Conservation (phyloP, 2,888 invertebrate species). For the Ophion costatus region DNA sequence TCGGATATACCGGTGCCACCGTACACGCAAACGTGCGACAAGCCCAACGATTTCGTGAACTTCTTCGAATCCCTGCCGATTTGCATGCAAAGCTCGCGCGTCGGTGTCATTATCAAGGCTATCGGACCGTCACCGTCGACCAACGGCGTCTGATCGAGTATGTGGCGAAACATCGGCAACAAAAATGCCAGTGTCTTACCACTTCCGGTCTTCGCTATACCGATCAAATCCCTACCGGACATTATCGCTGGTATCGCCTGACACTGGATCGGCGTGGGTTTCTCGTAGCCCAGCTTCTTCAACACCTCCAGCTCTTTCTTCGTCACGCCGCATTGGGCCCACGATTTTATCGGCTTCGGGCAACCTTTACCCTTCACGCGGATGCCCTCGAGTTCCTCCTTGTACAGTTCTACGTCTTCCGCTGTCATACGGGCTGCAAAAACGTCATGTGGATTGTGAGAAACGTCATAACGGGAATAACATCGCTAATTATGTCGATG, state of each 20-base stretch:
- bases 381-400: constrained; percentile 96
- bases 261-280: constrained; percentile 99
- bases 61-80: constrained; percentile 98
- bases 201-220: constrained; percentile 99
- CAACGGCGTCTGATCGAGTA: constrained; percentile 96
- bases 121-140: constrained; percentile 99
- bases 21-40: constrained; percentile 98
- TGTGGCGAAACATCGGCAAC: constrained; percentile 98
- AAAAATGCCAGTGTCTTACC: constrained; percentile 99
- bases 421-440: constrained; percentile 90
- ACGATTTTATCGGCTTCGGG: constrained; percentile 97
- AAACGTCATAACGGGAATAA: background rate
- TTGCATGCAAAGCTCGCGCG: constrained; percentile 99
- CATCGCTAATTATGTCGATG: background rate
- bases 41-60: constrained; percentile 94
- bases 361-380: constrained; percentile 98
- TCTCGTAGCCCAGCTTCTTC: constrained; percentile 95
- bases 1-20: constrained; percentile 99
- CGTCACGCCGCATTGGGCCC: constrained; percentile 99
- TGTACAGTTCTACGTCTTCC: constrained; percentile 93
- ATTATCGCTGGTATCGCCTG: constrained; percentile 99
- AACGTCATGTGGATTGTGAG: background rate
- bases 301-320: constrained; percentile 97
- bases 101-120: constrained; percentile 98
- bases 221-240: constrained; percentile 98